These are phyloP conservation scores for Condylostylus longicornis DNA, from an alignment of 1,140 invertebrate species.

Conservation along the genomic window DNA sequence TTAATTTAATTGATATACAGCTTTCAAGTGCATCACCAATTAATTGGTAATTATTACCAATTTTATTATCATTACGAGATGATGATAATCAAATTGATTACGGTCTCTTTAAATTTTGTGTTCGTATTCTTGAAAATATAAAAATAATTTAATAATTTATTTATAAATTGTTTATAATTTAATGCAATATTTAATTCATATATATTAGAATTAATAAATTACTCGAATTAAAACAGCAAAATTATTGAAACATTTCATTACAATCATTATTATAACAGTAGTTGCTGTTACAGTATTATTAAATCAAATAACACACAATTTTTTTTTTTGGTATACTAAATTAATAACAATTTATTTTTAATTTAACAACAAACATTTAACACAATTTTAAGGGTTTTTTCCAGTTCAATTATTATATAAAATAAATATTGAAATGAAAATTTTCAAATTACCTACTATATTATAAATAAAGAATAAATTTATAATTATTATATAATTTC, in stretches of 20 bases:
- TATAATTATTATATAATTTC: too few relatives aligned
- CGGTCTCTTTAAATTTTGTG: too few relatives aligned
- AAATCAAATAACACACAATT: neutral
- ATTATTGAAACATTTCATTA: neutral
- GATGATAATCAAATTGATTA: too few relatives aligned
- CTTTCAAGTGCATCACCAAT: too few relatives aligned
- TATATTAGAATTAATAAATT: neutral
- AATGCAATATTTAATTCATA: neutral
- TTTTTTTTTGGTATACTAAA: neutral
- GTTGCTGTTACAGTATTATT: neutral
- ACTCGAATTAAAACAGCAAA: neutral
- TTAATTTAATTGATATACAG: too few relatives aligned
- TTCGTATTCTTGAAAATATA: too few relatives aligned
- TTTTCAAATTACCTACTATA: neutral
- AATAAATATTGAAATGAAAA: neutral
- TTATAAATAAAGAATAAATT: too few relatives aligned
- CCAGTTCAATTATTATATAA: neutral
- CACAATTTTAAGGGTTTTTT: neutral
- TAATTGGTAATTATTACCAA: too few relatives aligned
- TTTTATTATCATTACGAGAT: too few relatives aligned
- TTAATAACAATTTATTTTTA: neutral
- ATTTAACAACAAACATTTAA: neutral
- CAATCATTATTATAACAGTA: neutral
- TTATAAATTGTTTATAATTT: too few relatives aligned
- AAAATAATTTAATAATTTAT: too few relatives aligned